Conservation (phyloP, 2,113 vertebrate genomes). For the Pedionomus torquatus region DNA sequence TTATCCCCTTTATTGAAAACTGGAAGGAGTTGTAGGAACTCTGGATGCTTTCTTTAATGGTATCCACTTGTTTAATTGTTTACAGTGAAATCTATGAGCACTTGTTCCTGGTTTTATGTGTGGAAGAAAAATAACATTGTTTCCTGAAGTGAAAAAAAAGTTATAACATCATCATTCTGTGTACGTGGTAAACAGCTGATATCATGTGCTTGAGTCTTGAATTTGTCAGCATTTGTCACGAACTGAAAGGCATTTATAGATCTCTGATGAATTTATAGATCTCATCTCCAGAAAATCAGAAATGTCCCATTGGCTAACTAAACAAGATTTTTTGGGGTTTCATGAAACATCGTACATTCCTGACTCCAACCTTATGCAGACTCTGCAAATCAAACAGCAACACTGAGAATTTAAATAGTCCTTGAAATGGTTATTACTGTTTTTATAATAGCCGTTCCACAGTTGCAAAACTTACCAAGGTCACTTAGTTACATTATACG, state of each 20-base stretch:
- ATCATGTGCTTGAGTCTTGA: background rate
- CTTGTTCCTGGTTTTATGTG: background rate
- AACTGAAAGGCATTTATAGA: background rate
- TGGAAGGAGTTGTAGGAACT: background rate
- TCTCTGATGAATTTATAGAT: background rate
- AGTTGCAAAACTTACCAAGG: slow-evolving; percentile 1
- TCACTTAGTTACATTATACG: background rate
- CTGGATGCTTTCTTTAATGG: background rate
- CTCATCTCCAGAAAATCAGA: background rate
- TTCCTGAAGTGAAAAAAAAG: background rate
- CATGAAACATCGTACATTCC: background rate
- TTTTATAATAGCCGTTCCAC: background rate
- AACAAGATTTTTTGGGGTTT: background rate
- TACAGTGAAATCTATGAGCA: background rate
- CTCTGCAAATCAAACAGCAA: background rate
- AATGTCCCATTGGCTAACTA: background rate
- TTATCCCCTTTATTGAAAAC: background rate
- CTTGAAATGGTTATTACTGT: background rate
- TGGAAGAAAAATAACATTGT: background rate
- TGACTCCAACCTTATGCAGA: background rate
- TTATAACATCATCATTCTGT: background rate
- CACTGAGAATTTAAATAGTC: background rate
- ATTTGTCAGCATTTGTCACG: background rate
- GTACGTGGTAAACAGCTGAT: background rate
- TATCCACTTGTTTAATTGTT: background rate